phyloP scores from a whole-genome alignment of 1,140 invertebrate species.

The Diorhabda elongata region DNA sequence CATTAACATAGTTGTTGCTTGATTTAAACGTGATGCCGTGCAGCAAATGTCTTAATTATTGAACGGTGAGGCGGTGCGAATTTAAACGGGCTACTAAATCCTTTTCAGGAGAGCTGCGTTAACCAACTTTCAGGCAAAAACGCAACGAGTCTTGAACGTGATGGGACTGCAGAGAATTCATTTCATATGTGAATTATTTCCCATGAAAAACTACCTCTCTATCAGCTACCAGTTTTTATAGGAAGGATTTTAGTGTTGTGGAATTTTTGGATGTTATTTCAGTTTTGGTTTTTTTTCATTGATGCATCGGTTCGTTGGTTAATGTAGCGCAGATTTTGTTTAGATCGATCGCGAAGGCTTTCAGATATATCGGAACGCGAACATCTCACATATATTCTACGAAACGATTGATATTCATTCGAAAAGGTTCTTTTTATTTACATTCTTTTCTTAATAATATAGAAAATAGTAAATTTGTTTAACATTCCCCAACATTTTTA shows the following conservation, averaged over 20 bases:
- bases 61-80: constrained; percentile 41
- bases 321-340: constrained; percentile 13
- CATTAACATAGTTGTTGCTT: constrained; percentile 45
- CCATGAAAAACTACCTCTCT: constrained; percentile 35
- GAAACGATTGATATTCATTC: too few relatives aligned
- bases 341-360: not conserved
- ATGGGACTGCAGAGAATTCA: constrained; percentile 36
- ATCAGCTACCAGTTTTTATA: constrained; percentile 32
- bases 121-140: constrained; percentile 37
- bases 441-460: too few relatives aligned
- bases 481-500: too few relatives aligned
- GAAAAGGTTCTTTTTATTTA: too few relatives aligned
- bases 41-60: constrained; percentile 48
- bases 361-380: not conserved
- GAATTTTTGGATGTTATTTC: constrained; percentile 32
- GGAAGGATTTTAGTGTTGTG: constrained; percentile 31
- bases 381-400: not conserved
- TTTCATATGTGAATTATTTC: constrained; percentile 41
- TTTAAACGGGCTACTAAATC: constrained; percentile 46
- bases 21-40: constrained; percentile 46
- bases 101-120: constrained; percentile 41
- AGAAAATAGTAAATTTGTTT: too few relatives aligned
- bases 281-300: constrained; percentile 20
- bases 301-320: constrained; percentile 21
- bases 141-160: constrained; percentile 39